These are phyloP conservation scores for Alosa sapidissima DNA, from an alignment of 2,797 vertebrate genomes.

Conservation along the genomic window DNA sequence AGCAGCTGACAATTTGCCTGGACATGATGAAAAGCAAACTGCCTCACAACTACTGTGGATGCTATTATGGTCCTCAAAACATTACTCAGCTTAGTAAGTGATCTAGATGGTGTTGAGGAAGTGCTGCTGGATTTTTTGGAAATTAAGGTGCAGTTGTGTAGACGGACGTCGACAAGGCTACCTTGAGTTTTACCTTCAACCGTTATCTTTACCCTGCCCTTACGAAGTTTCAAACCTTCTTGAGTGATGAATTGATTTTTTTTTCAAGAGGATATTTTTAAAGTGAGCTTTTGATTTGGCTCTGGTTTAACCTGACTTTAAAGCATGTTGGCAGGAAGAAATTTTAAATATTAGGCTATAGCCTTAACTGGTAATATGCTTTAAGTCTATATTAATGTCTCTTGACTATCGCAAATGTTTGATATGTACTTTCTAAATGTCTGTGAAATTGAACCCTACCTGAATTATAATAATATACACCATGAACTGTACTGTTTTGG, in stretches of 20 bases:
- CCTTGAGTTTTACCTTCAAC: background rate
- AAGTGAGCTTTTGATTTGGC: background rate
- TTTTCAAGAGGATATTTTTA: background rate
- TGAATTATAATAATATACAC: conserved; percentile 1
- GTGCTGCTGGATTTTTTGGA: conserved; percentile 53
- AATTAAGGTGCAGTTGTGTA: conserved; percentile 20
- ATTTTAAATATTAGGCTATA: background rate
- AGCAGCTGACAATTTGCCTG: background rate
- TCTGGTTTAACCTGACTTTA: background rate
- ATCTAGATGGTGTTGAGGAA: conserved; percentile 55
- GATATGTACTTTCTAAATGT: conserved; percentile 15
- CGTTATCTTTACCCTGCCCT: background rate
- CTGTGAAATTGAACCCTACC: conserved; percentile 10
- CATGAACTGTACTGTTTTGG: background rate
- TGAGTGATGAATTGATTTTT: background rate
- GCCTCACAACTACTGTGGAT: background rate
- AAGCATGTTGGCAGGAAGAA: background rate
- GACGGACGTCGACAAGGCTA: background rate
- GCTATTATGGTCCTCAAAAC: background rate
- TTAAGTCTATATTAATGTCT: conserved; percentile 15
- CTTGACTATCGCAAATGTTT: conserved; percentile 9
- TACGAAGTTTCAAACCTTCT: background rate
- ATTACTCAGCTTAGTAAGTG: conserved; percentile 54
- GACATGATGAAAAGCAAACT: background rate
- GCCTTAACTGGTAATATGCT: background rate